These are phyloP conservation scores for Catotricha subobsoleta DNA, from an alignment of 2,888 invertebrate genomes.

Conservation along the genomic window DNA sequence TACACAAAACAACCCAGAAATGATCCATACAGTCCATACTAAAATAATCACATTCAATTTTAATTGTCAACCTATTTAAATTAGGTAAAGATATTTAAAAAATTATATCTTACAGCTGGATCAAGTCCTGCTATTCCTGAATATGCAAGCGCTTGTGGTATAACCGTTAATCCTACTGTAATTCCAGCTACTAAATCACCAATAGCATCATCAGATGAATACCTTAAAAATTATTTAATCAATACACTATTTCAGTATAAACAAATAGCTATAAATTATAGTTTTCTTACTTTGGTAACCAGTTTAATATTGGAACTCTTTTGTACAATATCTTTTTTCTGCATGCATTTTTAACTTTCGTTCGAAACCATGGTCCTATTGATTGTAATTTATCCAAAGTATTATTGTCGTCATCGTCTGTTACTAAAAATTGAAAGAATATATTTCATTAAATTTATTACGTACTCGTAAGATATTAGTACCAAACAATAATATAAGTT, in stretches of 20 bases:
- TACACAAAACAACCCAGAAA: constrained; percentile 83
- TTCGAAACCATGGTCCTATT: constrained; percentile 17
- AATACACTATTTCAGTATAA: background rate
- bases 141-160: constrained; percentile 72
- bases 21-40: constrained; percentile 85
- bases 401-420: constrained; percentile 26
- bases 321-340: constrained; percentile 56
- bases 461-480: too few relatives aligned
- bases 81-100: background rate
- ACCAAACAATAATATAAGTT: too few relatives aligned
- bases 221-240: constrained; percentile 28
- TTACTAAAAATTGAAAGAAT: constrained; percentile 24
- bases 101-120: constrained; percentile 34
- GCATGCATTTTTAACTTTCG: constrained; percentile 34
- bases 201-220: constrained; percentile 50
- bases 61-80: background rate
- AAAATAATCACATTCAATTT: constrained; percentile 18
- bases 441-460: too few relatives aligned
- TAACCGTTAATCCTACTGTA: constrained; percentile 52
- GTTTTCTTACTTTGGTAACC: constrained; percentile 46
- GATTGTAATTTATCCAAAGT: constrained; percentile 17
- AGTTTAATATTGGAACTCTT: constrained; percentile 53
- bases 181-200: constrained; percentile 82
- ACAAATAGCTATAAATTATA: background rate
- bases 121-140: constrained; percentile 63